Base-by-base conservation (phyloP, 2,113 vertebrate genomes). In the Hucho hucho region DNA sequence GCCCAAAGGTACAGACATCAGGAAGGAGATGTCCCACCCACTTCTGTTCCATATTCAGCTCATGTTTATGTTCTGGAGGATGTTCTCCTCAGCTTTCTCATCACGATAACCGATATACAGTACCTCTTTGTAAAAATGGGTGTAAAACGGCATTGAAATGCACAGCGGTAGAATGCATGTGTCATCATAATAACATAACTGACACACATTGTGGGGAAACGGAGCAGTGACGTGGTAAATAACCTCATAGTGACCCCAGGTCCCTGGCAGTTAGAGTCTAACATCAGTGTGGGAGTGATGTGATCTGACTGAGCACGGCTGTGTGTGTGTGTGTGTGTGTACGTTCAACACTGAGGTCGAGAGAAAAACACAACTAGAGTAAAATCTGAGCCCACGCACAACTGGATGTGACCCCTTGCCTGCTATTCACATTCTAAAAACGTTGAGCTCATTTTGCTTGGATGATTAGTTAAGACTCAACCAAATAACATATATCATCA, bases 211-310 rank as follows among this genome's bases (percentile, higher is more conserved):
- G 56, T 59, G 20, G 11, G 18, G 58, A 61, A 61, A 14, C 12
- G 3, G 49, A 53, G 49, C 18, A 59, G 56, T 49, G 9, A 20
- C 3, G 56, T 59, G 56, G 20, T 7, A 9, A 59, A 59, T 59
- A 59, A 2, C 4, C n/a, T 61, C 6, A 61, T n/a, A n/a, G 18
- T 56, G 53, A 56, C 13, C 18, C 37, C 16, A 6, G 53, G 53
- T 56, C 16, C 16, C 53, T 14, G 5, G 53, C 53, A 20, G 5
- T 69, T n/a, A 11, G 25, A 49, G 61, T 74, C 67, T 46, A 69
- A 49, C 29, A 69, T 12, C 59, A 11, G 4, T 26, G 78, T 85
- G 68, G 83, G 80, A 22, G 58, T 2, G 20, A 61, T 61, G 58
- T n/a, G 20, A 22, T 16, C 18, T 16, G 6, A 20, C 18, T 61